These are phyloP conservation scores for Micromesistius poutassou DNA, from an alignment of 2,797 vertebrate species.

Conservation along the genomic window DNA sequence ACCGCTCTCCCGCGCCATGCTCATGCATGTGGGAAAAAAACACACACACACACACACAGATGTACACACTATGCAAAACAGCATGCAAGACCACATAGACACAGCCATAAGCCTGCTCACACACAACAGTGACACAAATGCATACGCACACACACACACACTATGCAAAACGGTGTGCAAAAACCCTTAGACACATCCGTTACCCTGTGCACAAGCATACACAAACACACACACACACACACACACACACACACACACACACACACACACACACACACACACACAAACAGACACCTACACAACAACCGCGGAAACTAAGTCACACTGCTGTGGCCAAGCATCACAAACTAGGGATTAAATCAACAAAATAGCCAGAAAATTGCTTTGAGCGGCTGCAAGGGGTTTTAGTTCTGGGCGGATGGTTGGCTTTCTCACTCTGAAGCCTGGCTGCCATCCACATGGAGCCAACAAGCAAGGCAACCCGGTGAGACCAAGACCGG, in stretches of 20 bases:
- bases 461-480: constrained; percentile 53
- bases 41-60: constrained; percentile 21
- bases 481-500: constrained; percentile 53
- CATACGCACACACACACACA: constrained; percentile 12
- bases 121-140: neutral
- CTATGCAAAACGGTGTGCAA: neutral
- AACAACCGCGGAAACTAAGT: constrained; percentile 25
- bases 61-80: constrained; percentile 11
- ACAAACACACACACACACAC: no score
- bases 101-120: no score
- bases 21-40: neutral
- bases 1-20: neutral
- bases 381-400: constrained; percentile 69
- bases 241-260: constrained; percentile 10
- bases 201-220: neutral
- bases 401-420: constrained; percentile 74
- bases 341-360: constrained; percentile 73
- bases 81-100: neutral
- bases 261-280: constrained; percentile 1
- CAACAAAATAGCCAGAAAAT: constrained; percentile 77
- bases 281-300: constrained; percentile 23
- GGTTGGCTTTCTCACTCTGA: constrained; percentile 70
- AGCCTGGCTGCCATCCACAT: constrained; percentile 70
- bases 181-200: neutral
- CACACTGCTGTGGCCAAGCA: constrained; percentile 52